A percentile compares a stretch with the other conserved stretches of the same genome.
These are phyloP conservation scores for Erethizon dorsatum DNA, from an alignment of 2,797 vertebrate species.

Conservation along the genomic window DNA sequence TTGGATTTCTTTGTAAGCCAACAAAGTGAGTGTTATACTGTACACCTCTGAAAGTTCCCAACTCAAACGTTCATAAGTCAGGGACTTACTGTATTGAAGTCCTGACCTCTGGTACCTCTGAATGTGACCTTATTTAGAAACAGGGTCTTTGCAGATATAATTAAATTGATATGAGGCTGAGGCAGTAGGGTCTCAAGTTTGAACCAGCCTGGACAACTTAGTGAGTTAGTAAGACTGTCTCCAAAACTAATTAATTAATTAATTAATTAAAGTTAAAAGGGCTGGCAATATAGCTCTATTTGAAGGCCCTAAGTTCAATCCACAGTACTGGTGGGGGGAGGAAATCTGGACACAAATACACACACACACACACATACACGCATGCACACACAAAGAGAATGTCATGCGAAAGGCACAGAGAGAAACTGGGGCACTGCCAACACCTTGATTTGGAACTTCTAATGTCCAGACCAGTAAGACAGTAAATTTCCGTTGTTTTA, in stretches of 20 bases:
- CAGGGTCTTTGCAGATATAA: neutral
- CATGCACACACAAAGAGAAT: neutral
- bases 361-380: neutral
- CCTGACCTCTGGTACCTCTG: neutral
- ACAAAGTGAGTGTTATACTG: neutral
- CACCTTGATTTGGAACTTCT: neutral
- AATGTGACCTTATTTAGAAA: slow-evolving; percentile 3
- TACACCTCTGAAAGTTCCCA: neutral
- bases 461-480: neutral
- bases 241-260: neutral
- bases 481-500: neutral
- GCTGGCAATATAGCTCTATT: neutral
- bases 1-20: neutral
- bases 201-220: neutral
- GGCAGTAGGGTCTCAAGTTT: neutral
- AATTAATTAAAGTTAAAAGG: neutral
- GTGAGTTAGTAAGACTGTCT: neutral
- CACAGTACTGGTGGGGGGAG: neutral
- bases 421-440: neutral
- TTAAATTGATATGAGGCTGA: neutral
- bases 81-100: neutral
- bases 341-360: neutral
- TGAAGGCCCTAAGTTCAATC: neutral
- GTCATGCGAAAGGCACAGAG: neutral
- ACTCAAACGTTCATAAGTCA: neutral